These are phyloP conservation scores for Nebria brevicollis DNA, from an alignment of 2,888 invertebrate species.

Conservation along the genomic window DNA sequence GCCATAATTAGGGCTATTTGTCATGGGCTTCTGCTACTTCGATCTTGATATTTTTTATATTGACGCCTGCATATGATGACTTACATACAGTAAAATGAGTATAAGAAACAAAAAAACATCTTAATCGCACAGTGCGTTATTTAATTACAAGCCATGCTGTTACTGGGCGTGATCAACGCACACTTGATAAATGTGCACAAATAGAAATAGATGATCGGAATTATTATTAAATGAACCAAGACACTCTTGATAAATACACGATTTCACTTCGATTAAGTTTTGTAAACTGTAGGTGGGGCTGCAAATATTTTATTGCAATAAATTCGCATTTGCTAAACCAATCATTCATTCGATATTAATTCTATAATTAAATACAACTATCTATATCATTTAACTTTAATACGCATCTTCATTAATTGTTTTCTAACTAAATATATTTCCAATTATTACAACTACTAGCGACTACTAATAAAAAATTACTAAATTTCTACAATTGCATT, in stretches of 20 bases:
- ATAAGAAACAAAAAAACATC: neutral
- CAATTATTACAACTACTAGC: no score
- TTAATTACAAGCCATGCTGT: neutral
- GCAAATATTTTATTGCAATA: neutral
- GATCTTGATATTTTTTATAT: neutral
- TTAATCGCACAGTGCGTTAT: constrained; percentile 1
- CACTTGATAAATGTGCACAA: neutral
- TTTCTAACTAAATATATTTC: no score
- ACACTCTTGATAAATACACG: neutral
- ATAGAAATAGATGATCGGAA: neutral
- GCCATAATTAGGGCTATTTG: constrained; percentile 10
- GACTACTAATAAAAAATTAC: no score
- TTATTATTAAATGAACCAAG: neutral
- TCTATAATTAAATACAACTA: neutral
- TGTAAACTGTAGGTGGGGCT: neutral
- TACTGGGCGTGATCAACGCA: neutral
- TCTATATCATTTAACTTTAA: neutral
- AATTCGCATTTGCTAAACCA: neutral
- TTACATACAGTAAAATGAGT: neutral
- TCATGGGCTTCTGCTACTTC: constrained; percentile 11
- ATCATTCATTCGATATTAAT: neutral
- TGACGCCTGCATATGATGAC: neutral
- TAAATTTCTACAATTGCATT: no score
- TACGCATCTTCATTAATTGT: no score
- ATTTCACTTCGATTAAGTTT: neutral